A percentile compares a stretch with the other conserved stretches of the same genome.
phyloP scores from a whole-genome alignment of 1,140 invertebrate species.

The Oryctes rhinoceros region DNA sequence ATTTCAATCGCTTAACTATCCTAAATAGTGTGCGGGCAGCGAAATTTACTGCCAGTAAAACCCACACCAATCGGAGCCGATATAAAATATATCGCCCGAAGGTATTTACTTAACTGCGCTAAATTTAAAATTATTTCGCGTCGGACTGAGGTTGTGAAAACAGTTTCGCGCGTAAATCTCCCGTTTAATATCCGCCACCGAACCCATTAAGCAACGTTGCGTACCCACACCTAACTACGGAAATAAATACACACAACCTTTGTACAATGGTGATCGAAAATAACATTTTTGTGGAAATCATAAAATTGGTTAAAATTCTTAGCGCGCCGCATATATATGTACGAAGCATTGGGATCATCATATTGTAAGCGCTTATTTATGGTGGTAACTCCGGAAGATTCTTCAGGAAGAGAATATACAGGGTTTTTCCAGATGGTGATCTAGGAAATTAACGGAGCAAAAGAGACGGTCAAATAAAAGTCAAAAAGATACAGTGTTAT shows the following conservation, averaged over 20 bases:
- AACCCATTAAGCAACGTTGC: neutral
- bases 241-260: neutral
- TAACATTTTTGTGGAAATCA: too few relatives aligned
- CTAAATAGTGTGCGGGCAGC: conserved; percentile 2
- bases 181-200: conserved; percentile 17
- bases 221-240: conserved; percentile 12
- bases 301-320: too few relatives aligned
- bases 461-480: too few relatives aligned
- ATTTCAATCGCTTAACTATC: conserved; percentile 1
- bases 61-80: neutral
- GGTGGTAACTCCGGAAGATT: too few relatives aligned
- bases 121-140: conserved; percentile 19
- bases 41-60: conserved; percentile 22
- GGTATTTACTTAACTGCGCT: conserved; percentile 21
- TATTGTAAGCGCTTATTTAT: too few relatives aligned
- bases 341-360: too few relatives aligned
- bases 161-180: conserved; percentile 17
- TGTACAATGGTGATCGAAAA: neutral
- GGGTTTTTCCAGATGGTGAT: too few relatives aligned
- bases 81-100: conserved; percentile 22
- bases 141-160: neutral
- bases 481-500: too few relatives aligned
- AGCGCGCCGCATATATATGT: too few relatives aligned
- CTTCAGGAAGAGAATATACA: too few relatives aligned
- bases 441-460: too few relatives aligned